phyloP scores from a whole-genome alignment of 2,113 vertebrate species.

The Poicephalus meyeri region DNA sequence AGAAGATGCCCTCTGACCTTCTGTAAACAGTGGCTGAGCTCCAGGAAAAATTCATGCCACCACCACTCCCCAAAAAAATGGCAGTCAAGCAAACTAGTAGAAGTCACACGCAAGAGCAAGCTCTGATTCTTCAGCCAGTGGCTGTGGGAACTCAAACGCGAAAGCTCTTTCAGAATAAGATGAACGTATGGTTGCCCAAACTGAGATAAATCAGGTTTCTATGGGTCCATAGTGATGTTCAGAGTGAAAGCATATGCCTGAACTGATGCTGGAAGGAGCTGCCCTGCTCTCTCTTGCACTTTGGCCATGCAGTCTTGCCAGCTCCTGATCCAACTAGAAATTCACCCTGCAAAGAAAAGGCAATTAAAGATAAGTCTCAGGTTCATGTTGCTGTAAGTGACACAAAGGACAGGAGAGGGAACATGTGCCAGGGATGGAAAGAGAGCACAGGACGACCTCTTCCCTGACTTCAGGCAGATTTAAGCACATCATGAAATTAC shows the following conservation, averaged over 20 bases:
- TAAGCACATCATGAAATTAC: not conserved
- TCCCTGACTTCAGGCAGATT: not conserved
- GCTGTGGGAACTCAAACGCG: not conserved
- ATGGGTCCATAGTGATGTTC: not conserved
- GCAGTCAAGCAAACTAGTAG: not conserved
- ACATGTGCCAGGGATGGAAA: accelerated
- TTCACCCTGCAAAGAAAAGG: not conserved
- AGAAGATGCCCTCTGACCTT: not conserved
- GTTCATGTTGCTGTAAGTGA: not conserved
- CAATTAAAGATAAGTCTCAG: not conserved
- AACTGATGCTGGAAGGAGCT: not conserved
- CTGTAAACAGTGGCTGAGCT: not conserved
- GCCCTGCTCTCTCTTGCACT: not conserved
- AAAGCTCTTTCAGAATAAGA: not conserved
- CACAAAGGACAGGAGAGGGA: not conserved
- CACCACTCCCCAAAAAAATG: too few relatives aligned
- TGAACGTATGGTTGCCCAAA: accelerated
- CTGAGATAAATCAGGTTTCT: not conserved
- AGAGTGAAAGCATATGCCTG: not conserved
- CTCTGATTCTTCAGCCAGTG: not conserved
- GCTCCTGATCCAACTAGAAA: not conserved
- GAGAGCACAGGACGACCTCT: not conserved
- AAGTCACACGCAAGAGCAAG: accelerated
- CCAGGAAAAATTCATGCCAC: not conserved
- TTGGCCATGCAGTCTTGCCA: accelerated